Base-by-base conservation (phyloP, 2,797 vertebrate species). In the Danio choprae region DNA sequence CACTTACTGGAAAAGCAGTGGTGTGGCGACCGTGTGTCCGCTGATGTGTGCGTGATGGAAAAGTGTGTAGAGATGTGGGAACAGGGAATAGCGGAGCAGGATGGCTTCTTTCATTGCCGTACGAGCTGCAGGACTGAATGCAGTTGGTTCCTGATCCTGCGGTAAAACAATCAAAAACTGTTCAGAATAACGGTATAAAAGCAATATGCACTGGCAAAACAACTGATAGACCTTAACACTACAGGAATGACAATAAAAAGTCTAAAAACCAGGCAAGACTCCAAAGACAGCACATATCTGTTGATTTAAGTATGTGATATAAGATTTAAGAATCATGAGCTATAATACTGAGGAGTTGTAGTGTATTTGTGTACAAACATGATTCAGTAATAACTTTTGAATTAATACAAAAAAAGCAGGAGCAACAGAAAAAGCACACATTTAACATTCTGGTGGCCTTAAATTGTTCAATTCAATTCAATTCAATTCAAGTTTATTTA, bases 1-100 rank as follows among this genome's bases (percentile, higher is more conserved):
- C 1, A 40, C 95, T 94, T 86, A 97, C 96, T 97, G 95, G 65
- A 96, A 96, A 84, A 96, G 91, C 51, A 97, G 73, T 0, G 96
- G 95, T 4, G 95, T 91, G 8, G 94, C 93, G 0, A 96, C 95
- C 0, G 95, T 96, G 84, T 93, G 94, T 63, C 96, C 96, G 0
- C 87, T 87, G 4, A 88, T 50, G 12, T 96, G 95, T 6, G 95
- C 93, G 0, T 83, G 93, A 85, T 96, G 95, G 86, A 96, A 97
- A 48, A 97, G 95, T 0, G 95, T 95, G 88, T 96, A 96, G 80
- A 96, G 94, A 68, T 94, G 86, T 0, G 96, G 96, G 87, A 94
- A 93, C 73, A 97, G 89, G n/a, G 94, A 92, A 20, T 96, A 97
- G 50, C 95, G 95, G 46, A 94, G 92, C 71, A 94, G 91, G 79